These are phyloP conservation scores for Cetoscarus ocellatus DNA, from an alignment of 2,797 vertebrate species.

Conservation along the genomic window DNA sequence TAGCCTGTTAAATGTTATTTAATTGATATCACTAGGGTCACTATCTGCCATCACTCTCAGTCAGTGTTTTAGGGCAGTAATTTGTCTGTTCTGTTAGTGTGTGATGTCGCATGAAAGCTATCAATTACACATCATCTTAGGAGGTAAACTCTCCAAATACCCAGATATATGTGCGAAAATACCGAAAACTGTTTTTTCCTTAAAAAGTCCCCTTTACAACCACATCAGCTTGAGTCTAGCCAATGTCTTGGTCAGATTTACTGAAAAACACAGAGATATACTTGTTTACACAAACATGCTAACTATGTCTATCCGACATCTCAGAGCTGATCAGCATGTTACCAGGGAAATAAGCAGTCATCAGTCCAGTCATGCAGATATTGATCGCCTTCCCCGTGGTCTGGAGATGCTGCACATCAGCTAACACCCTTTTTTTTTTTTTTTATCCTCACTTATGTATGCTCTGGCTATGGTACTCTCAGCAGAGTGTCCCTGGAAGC, in stretches of 20 bases:
- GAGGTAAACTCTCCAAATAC: too few species aligned
- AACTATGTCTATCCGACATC: slow-evolving; percentile 46
- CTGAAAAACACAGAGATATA: slow-evolving; percentile 6
- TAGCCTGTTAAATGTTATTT: too few species aligned
- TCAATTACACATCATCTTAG: too few species aligned
- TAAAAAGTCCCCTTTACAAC: slow-evolving; percentile 37
- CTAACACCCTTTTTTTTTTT: slow-evolving; percentile 28
- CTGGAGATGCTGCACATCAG: slow-evolving; percentile 58
- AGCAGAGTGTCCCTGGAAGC: slow-evolving; percentile 46
- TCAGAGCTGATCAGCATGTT: slow-evolving; percentile 60
- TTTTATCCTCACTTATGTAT: slow-evolving; percentile 2
- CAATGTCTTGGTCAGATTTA: slow-evolving; percentile 16
- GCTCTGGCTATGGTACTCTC: slow-evolving; percentile 29
- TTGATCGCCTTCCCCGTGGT: slow-evolving; percentile 67
- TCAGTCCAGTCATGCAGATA: slow-evolving; percentile 65
- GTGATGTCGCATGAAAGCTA: too few species aligned
- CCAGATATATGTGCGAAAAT: too few species aligned
- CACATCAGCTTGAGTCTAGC: slow-evolving; percentile 11
- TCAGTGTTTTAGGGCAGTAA: too few species aligned
- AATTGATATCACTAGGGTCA: too few species aligned
- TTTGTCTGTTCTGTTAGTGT: too few species aligned
- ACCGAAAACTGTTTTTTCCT: too few species aligned
- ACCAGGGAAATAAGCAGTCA: slow-evolving; percentile 74
- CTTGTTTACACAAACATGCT: slow-evolving; percentile 35
- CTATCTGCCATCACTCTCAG: too few species aligned